Conservation (phyloP, 2,113 vertebrate genomes). For the Daubentonia madagascariensis region DNA sequence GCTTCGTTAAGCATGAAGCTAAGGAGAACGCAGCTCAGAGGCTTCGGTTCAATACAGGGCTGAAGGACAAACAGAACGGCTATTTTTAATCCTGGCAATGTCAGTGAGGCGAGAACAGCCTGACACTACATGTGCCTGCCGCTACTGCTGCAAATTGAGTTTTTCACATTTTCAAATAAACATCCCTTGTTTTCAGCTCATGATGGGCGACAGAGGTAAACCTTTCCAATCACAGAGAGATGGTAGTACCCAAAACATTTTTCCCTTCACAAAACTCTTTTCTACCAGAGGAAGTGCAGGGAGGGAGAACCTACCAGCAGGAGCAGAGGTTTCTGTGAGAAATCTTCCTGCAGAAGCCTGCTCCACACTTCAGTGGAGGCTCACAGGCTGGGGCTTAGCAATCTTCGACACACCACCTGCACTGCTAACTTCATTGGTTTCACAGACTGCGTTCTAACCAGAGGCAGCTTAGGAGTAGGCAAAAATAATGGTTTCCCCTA, state of each 20-base stretch:
- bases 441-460: not conserved
- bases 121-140: not conserved
- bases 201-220: not conserved
- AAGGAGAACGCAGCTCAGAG: slow-evolving; percentile 70
- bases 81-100: slow-evolving; percentile 79
- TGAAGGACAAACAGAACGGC: slow-evolving; percentile 82
- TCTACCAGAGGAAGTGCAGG: not conserved
- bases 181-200: slow-evolving; percentile 42
- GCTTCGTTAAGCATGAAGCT: slow-evolving; percentile 84
- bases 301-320: not conserved
- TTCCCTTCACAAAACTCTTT: not conserved
- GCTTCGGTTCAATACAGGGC: slow-evolving; percentile 74
- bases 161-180: slow-evolving; percentile 31
- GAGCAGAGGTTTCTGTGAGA: not conserved
- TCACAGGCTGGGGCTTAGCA: fast-evolving
- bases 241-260: not conserved
- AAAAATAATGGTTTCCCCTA: not conserved
- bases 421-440: not conserved
- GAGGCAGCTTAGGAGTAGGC: not conserved
- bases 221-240: not conserved
- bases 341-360: not conserved
- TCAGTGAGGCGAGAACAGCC: slow-evolving; percentile 66
- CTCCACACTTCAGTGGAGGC: fast-evolving
- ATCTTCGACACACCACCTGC: fast-evolving
- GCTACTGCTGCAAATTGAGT: not conserved